Evolutionary conservation across 2,797 vertebrate genomes (phyloP).

Genomic region (Heteromormyrus szaboi): DNA sequence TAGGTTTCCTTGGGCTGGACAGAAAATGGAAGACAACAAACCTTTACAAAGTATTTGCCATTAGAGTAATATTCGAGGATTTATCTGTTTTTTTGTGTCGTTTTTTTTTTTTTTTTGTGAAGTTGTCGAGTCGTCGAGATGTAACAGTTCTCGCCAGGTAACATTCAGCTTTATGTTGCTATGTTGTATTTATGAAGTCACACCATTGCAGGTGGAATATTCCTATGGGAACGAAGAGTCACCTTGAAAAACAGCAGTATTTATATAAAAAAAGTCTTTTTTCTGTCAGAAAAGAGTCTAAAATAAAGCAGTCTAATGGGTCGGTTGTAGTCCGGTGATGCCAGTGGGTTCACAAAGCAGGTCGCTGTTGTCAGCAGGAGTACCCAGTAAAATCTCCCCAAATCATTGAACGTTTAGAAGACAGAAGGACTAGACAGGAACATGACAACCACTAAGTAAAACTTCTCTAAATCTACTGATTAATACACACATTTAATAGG

Average conservation of each 20-base stretch:
- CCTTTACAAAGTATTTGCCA: background rate
- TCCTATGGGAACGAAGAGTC: background rate
- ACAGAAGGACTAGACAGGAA: background rate
- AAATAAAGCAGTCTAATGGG: background rate
- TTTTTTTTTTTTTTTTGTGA: background rate
- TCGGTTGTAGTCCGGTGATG: background rate
- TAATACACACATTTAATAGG: conserved; percentile 45
- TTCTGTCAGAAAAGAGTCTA: background rate
- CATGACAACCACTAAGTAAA: background rate
- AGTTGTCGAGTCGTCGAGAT: background rate
- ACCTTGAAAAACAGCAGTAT: background rate
- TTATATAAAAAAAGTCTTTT: background rate
- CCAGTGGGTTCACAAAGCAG: background rate
- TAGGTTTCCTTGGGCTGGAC: conserved; percentile 1
- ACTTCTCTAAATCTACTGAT: conserved; percentile 37
- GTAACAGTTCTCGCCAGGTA: conserved; percentile 1
- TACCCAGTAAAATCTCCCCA: background rate
- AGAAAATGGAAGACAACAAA: conserved; percentile 34
- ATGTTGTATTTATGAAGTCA: background rate
- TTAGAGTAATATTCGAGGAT: background rate
- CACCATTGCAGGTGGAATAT: background rate
- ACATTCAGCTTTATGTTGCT: background rate
- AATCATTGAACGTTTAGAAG: background rate
- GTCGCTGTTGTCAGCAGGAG: background rate
- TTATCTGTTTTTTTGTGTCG: background rate